A percentile compares a stretch with the other conserved stretches of the same genome.
These are phyloP conservation scores for Brachionus asplanchnoidis DNA, from an alignment of 1,140 invertebrate genomes.

Conservation along the genomic window DNA sequence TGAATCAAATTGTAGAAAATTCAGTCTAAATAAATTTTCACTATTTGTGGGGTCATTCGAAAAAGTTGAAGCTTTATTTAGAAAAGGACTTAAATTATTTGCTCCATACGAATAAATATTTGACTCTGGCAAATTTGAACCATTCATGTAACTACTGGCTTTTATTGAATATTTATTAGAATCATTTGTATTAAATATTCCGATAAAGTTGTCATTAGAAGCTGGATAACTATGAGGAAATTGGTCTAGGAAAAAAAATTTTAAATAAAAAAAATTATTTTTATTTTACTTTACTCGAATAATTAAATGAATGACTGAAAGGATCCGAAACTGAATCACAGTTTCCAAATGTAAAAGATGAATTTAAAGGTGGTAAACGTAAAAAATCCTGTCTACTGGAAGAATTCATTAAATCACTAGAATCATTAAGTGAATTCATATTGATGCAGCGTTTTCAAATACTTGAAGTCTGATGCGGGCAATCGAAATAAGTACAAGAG, in stretches of 20 bases:
- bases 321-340: background rate
- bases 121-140: background rate
- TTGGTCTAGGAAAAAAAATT: background rate
- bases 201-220: background rate
- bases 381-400: constrained; percentile 23
- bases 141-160: background rate
- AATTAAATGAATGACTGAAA: background rate
- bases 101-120: background rate
- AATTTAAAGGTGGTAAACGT: background rate
- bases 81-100: background rate
- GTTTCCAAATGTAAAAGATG: background rate
- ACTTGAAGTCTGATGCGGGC: background rate
- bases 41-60: background rate
- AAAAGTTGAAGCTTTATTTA: background rate
- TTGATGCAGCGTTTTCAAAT: background rate
- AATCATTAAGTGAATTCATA: background rate
- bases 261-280: background rate
- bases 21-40: background rate
- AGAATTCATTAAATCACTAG: background rate
- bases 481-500: constrained; percentile 34
- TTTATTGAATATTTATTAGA: background rate
- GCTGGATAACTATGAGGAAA: background rate
- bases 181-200: background rate
- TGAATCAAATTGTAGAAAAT: constrained; percentile 11
- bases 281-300: background rate